Evolutionary conservation across 2,797 vertebrate species (phyloP), one percentile per base, ranked within the genome.

Genomic region (Enteromius treurensis): DNA sequence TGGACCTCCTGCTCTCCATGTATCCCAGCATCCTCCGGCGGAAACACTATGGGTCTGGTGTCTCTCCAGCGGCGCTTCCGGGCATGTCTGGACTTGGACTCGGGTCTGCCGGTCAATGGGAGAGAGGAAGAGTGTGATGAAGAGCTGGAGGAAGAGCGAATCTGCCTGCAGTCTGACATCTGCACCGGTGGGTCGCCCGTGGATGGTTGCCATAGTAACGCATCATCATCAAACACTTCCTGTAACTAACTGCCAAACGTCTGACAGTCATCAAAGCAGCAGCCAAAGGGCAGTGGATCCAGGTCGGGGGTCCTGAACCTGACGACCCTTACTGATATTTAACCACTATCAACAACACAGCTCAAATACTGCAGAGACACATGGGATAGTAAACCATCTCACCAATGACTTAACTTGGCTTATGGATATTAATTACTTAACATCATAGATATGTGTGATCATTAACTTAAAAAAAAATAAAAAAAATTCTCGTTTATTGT

Each of bases 1-100:
- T 97, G 97, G 96, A 95, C 95, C 0, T 90, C 93, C 51, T 98
- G 97, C 60, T 95, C 95, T 49, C 93, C 95, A 21, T 98, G 97
- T 80, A 8, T 87, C 9, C 93, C 93, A 1, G 53, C 71, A 0
- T 81, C 89, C 3, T 77, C 88, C 9, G 9, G 17, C 45, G 4
- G 8, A 15, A 37, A 13, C 2, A 75, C 80, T 75, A 76, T 45
- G 0, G 74, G 26, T 11, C 51, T 95, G 89, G 84, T 93, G 64
- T 96, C 96, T 0, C 71, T 95, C 42, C 96, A 97, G 92, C 93
- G 91, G 11, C 94, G 96, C 34, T 96, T 95, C 90, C 89, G 96
- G 6, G 90, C 95, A 23, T 98, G 97, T 86, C 88, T 98, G 90
- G 96, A 97, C 84, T 87, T 95, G 34, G 94, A 95, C 85, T 95